phyloP scores from a whole-genome alignment of 2,888 invertebrate genomes.

The Incurvaria masculella region DNA sequence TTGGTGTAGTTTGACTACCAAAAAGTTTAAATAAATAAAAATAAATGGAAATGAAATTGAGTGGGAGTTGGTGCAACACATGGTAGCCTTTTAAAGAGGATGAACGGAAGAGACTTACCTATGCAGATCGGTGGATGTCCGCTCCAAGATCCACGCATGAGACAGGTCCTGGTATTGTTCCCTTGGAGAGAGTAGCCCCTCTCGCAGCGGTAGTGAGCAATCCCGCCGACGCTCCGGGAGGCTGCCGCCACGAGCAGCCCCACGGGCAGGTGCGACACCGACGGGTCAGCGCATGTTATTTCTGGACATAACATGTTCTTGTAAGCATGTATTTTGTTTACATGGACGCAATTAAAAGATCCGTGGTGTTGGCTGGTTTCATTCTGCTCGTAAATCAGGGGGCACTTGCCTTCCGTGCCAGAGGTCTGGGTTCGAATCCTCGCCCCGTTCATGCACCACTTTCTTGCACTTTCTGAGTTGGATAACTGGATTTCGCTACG shows the following conservation, averaged over 20 bases:
- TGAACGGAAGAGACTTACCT: conserved; percentile 55
- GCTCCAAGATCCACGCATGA: conserved; percentile 77
- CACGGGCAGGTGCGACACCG: conserved; percentile 43
- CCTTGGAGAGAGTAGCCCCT: conserved; percentile 77
- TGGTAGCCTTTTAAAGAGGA: background rate
- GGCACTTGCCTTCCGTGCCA: too few species aligned
- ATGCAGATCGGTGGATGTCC: conserved; percentile 75
- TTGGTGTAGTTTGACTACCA: too few species aligned
- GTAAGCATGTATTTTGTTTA: too few species aligned
- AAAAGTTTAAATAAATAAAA: too few species aligned
- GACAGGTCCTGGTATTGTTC: conserved; percentile 73
- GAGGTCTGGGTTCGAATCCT: too few species aligned
- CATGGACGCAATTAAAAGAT: too few species aligned
- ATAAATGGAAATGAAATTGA: background rate
- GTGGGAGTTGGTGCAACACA: background rate
- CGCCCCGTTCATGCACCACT: too few species aligned
- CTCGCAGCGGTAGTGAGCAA: conserved; percentile 79
- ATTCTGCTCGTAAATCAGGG: too few species aligned
- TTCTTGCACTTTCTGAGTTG: too few species aligned
- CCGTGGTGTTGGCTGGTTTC: too few species aligned
- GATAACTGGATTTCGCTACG: too few species aligned
- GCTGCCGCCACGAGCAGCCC: conserved; percentile 58
- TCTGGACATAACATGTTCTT: conserved; percentile 53
- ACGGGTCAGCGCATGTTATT: conserved; percentile 74
- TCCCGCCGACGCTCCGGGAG: conserved; percentile 72